A percentile compares a stretch with the other conserved stretches of the same genome.
phyloP scores from a whole-genome alignment of 2,113 vertebrate species.

The Tichodroma muraria region DNA sequence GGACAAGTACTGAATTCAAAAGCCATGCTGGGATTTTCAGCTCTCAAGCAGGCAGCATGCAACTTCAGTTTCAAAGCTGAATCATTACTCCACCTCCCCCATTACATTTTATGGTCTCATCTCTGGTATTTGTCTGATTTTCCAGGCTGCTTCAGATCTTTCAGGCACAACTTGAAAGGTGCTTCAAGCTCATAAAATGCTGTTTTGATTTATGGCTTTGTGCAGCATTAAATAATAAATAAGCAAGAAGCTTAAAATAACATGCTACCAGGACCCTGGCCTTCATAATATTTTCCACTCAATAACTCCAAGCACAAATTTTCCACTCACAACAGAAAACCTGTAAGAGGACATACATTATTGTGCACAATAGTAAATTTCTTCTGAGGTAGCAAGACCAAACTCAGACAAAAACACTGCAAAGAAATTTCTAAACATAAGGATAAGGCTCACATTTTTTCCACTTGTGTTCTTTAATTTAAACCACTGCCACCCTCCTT shows the following conservation, averaged over 20 bases:
- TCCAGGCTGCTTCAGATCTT: neutral
- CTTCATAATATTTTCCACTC: neutral
- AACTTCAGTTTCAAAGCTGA: neutral
- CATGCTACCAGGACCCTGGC: neutral
- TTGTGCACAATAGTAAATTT: neutral
- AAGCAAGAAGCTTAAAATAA: neutral
- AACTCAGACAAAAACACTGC: neutral
- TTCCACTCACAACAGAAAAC: neutral
- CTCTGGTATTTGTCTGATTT: neutral
- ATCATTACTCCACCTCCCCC: neutral
- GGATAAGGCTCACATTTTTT: neutral
- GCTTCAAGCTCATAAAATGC: neutral
- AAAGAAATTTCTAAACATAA: neutral
- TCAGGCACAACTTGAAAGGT: neutral
- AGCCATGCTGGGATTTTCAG: neutral
- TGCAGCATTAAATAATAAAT: conserved; percentile 11
- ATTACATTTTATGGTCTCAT: neutral
- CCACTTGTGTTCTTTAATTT: neutral
- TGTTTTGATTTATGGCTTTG: neutral
- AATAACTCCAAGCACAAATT: neutral
- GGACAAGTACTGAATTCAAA: neutral
- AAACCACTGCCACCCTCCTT: neutral
- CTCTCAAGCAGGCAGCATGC: neutral
- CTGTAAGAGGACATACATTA: neutral
- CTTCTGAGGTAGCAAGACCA: neutral